phyloP scores from a whole-genome alignment of 2,113 vertebrate genomes.

The Gavialis gangeticus region DNA sequence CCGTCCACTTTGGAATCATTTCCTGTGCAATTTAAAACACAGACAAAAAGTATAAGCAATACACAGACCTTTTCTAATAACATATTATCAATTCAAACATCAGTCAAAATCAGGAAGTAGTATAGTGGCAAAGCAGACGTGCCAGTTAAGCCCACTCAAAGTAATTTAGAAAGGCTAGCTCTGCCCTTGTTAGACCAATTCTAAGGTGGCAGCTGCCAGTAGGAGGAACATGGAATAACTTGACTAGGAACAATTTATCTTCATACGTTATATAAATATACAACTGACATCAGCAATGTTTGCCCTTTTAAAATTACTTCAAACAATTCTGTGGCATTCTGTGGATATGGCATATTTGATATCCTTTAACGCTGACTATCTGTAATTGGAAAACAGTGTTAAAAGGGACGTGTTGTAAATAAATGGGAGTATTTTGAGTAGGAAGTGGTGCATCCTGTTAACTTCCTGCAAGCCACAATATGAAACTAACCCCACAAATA shows the following conservation, averaged over 20 bases:
- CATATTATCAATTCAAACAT: not conserved
- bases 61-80: not conserved
- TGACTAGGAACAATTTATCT: not conserved
- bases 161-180: not conserved
- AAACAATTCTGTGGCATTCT: not conserved
- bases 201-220: not conserved
- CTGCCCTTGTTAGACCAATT: not conserved
- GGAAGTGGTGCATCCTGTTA: not conserved
- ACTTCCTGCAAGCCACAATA: slow-evolving; percentile 24
- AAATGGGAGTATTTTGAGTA: not conserved
- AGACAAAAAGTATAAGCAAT: not conserved
- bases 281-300: not conserved
- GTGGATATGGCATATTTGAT: not conserved
- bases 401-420: not conserved
- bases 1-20: slow-evolving; percentile 96
- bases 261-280: not conserved
- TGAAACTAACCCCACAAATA: not conserved
- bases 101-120: not conserved
- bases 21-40: slow-evolving; percentile 78
- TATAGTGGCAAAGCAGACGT: not conserved
- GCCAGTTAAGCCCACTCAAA: not conserved
- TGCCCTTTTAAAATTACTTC: not conserved
- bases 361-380: not conserved
- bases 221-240: not conserved
- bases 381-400: not conserved